Evolutionary conservation across 2,888 invertebrate species (phyloP).

Genomic region (Smittia aterrima): DNA sequence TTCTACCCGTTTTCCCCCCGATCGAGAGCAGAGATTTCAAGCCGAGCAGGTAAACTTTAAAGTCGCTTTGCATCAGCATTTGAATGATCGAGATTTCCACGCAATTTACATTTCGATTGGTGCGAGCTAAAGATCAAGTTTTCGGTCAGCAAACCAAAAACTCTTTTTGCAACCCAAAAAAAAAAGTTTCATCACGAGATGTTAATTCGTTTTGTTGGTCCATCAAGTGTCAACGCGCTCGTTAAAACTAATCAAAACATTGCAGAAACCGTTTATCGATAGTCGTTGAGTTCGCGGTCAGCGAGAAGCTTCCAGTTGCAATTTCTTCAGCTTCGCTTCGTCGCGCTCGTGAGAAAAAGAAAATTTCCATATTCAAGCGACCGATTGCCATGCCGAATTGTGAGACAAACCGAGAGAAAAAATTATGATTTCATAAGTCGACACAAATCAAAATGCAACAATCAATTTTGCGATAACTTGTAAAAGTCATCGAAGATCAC

Average conservation of each 20-base stretch:
- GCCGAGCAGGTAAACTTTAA: no score
- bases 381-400: background rate
- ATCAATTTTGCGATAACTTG: background rate
- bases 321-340: background rate
- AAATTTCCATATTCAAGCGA: background rate
- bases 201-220: background rate
- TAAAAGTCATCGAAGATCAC: background rate
- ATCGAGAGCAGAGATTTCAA: no score
- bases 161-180: background rate
- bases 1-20: background rate
- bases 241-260: background rate
- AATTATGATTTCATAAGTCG: constrained; percentile 2
- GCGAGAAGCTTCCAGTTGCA: background rate
- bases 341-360: background rate
- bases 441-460: constrained; percentile 22
- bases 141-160: background rate
- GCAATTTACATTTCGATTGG: background rate
- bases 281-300: background rate
- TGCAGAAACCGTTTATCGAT: background rate
- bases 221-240: background rate
- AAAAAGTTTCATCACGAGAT: background rate
- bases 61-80: background rate
- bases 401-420: background rate
- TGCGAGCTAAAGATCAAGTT: background rate
- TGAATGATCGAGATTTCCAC: background rate